Percentiles rank a stretch among this genome's conserved stretches.
Evolutionary conservation across 35 echinoderm and acorn worm species (phyloP).

Genomic region (Apostichopus parvimensis): DNA sequence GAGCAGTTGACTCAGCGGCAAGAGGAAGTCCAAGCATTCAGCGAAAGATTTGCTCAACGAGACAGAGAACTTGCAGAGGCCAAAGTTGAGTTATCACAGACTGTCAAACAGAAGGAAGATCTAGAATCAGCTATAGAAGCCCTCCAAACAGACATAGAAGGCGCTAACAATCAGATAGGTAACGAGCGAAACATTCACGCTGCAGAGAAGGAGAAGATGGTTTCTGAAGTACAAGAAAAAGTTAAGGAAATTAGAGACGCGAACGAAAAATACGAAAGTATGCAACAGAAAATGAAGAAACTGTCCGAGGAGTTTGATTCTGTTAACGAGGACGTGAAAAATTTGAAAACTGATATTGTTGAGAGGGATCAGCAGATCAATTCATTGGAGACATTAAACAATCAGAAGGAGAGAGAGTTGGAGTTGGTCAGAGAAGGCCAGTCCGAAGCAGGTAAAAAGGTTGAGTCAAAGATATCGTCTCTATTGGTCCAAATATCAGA

Average conservation of each 20-base stretch:
- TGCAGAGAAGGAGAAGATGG: conserved; percentile 80
- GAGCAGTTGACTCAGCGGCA: conserved; percentile 36
- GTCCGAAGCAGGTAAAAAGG: conserved; percentile 80
- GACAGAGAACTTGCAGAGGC: conserved; percentile 74
- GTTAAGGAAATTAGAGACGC: conserved; percentile 61
- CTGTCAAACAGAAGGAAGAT: conserved; percentile 46
- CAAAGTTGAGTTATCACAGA: conserved; percentile 45
- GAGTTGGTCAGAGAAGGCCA: conserved; percentile 87
- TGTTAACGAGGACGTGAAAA: conserved; percentile 17
- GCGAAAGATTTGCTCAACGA: conserved; percentile 62
- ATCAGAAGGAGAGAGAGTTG: conserved; percentile 80
- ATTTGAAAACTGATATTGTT: conserved; percentile 52
- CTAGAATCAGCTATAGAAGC: conserved; percentile 75
- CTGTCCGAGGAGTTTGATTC: conserved; percentile 30
- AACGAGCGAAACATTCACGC: conserved; percentile 65
- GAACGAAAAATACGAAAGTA: conserved; percentile 27
- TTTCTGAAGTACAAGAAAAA: conserved; percentile 40
- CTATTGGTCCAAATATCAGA: conserved; percentile 85
- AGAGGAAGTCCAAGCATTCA: conserved; percentile 75
- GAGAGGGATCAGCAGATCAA: conserved; percentile 79
- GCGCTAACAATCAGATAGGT: conserved; percentile 68
- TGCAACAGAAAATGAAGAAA: conserved; percentile 68
- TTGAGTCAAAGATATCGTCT: conserved; percentile 92
- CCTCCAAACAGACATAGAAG: conserved; percentile 68
- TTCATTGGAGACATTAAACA: conserved; percentile 64